Evolutionary conservation across 2,888 invertebrate species (phyloP), one percentile per base, ranked within the genome.

Genomic region (Meiosimyza platycephala): DNA sequence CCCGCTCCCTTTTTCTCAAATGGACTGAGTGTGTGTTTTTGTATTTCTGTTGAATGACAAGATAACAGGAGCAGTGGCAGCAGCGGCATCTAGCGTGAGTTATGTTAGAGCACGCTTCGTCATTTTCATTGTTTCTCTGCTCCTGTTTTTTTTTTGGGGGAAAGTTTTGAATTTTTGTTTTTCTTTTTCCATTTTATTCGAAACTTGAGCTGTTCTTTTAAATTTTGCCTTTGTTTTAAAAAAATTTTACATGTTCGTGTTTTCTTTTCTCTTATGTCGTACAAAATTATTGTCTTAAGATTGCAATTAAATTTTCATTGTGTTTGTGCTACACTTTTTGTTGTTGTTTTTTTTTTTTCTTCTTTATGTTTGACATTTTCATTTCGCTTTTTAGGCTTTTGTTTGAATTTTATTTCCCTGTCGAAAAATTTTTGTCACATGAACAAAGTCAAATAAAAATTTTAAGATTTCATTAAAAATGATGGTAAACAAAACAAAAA

Each of bases 301-400:
- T 63, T 47, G 63, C 63, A 63, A 63, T 63, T 63, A 63, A 63
- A 63, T 48, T 63, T 63, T 40, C 47, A 63, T 63, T 63, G 48
- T 63, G 47, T 63, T 40, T 47, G 63, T 16, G 18, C 9, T 16
- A 16, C 47, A 28, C 28, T 28, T 28, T n/a, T 28, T 3, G 3
- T 28, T 3, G 2, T 28, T 28, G 28, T 28, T 2, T 3, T 47
- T 48, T 40, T 47, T 28, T 2, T 3, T 47, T 48, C 6, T 47
- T 40, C 13, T 15, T 63, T 6, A 18, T 63, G 40, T 63, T 63
- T 40, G 16, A 28, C 63, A 28, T 57, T 57, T 12, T 6, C 47
- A 33, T 22, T 62, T n/a, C 40, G 6, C 15, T 6, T 40, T 63
- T 40, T 63, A n/a, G 63, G 40, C 16, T 9, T 18, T 63, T 33